Percentiles rank a stretch among this genome's conserved stretches.
Conservation (phyloP, 2,113 vertebrate genomes). For the Trogon surrucura region DNA sequence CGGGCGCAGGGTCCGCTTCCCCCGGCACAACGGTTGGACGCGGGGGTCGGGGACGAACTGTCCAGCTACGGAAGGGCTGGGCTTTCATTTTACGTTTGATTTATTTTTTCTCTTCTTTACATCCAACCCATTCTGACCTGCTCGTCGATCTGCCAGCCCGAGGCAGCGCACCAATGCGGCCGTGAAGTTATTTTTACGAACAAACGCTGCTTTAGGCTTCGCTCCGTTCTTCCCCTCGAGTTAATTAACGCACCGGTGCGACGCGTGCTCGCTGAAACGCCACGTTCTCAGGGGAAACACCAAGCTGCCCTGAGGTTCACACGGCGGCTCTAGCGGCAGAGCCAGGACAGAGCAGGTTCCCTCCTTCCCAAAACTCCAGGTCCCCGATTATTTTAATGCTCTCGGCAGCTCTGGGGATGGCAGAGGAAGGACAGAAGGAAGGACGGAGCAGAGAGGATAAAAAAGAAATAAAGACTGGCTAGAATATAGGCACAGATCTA, state of each 20-base stretch:
- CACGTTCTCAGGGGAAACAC: too few relatives aligned
- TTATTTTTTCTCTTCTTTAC: too few relatives aligned
- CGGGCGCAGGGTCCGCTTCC: neutral
- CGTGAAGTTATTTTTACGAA: neutral
- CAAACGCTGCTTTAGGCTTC: too few relatives aligned
- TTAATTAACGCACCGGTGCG: too few relatives aligned
- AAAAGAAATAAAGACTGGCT: neutral
- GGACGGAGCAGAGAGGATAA: neutral
- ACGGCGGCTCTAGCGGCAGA: too few relatives aligned
- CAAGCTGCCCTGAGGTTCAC: too few relatives aligned
- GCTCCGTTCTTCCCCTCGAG: too few relatives aligned
- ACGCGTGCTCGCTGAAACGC: too few relatives aligned
- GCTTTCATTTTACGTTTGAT: too few relatives aligned
- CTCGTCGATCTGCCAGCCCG: neutral
- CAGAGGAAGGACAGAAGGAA: neutral
- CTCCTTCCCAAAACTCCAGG: too few relatives aligned
- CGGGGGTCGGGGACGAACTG: neutral
- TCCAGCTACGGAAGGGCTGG: neutral
- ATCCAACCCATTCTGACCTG: rapidly evolving
- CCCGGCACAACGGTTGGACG: neutral
- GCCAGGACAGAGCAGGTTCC: too few relatives aligned
- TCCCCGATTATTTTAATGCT: too few relatives aligned
- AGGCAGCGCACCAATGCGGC: rapidly evolving
- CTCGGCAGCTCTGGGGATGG: neutral
- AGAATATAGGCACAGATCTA: neutral